phyloP scores from a whole-genome alignment of 2,797 vertebrate genomes.

The Argya squamiceps region DNA sequence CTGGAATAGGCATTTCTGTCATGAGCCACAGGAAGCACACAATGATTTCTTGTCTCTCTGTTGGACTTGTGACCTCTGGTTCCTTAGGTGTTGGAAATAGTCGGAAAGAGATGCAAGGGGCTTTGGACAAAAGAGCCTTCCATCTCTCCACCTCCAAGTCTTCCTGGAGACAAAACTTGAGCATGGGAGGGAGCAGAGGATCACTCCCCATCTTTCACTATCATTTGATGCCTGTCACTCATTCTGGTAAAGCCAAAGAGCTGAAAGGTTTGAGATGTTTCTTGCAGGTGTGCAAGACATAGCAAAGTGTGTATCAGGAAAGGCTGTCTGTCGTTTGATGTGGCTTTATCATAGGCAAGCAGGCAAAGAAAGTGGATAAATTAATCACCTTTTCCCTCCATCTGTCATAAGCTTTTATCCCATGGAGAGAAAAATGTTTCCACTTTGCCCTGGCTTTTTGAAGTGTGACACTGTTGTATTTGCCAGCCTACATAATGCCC shows the following conservation, averaged over 20 bases:
- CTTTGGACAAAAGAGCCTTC: neutral
- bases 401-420: slow-evolving; percentile 17
- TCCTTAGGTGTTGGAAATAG: neutral
- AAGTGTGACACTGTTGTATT: neutral
- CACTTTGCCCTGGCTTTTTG: slow-evolving; percentile 36
- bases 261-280: slow-evolving; percentile 13
- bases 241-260: neutral
- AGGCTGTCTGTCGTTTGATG: neutral
- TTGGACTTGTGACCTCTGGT: neutral
- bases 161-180: neutral
- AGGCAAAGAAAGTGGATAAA: slow-evolving; percentile 13
- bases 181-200: neutral
- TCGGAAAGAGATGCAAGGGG: neutral
- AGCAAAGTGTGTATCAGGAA: neutral
- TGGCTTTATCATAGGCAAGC: slow-evolving; percentile 17
- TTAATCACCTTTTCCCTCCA: slow-evolving; percentile 16
- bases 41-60: neutral
- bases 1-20: neutral
- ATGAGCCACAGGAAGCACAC: neutral
- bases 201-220: neutral
- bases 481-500: neutral
- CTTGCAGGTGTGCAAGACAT: neutral
- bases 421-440: neutral
- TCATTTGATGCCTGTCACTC: slow-evolving; percentile 12
- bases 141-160: neutral